Base-by-base conservation (phyloP, 2,113 vertebrate species). In the Thermophis baileyi region DNA sequence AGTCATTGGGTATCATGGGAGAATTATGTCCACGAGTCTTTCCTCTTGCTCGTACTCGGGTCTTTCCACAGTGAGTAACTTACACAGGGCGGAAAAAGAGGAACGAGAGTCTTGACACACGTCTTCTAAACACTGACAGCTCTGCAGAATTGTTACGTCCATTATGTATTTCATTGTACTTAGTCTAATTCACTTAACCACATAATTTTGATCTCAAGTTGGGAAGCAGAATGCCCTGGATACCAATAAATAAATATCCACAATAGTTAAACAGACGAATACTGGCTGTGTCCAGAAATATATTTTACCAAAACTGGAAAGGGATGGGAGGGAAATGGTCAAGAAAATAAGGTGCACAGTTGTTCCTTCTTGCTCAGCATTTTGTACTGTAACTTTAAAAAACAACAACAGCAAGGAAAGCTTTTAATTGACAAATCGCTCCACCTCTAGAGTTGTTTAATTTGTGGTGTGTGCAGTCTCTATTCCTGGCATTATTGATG, bases 181-280 rank as follows among this genome's bases (percentile, higher is more conserved):
- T 69, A 49, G 44, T 94, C 22, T 93, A 92, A 89, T 94, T 94
- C 95, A 94, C 95, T 95, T 97, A 94, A 94, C 94, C 0, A 49
- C 49, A 50, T 96, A 57, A 94, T 95, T 96, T 94, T 94, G 89
- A 93, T 94, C 60, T 88, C 30, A 94, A 94, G 92, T 92, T 95
- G 95, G 94, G 94, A 96, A 93, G 94, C 96, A 94, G 94, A 51
- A 92, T 85, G 89, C 93, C 92, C 94, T 94, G 85, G 93, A 95
- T 86, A 87, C 51, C 69, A 12, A 89, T 95, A 11, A 53, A 35
- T 16, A 54, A 88, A 40, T 54, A 51, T 53, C n/a, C 69, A 81
- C n/a, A 81, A 20, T 40, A 35, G 49, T 90, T 90, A 93, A 94
- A 53, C 94, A 81, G 94, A 91, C 95, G 91, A 96, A 93, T 95